Evolutionary conservation across 2,113 vertebrate species (phyloP).

Genomic region (Dipodomys stephensi): DNA sequence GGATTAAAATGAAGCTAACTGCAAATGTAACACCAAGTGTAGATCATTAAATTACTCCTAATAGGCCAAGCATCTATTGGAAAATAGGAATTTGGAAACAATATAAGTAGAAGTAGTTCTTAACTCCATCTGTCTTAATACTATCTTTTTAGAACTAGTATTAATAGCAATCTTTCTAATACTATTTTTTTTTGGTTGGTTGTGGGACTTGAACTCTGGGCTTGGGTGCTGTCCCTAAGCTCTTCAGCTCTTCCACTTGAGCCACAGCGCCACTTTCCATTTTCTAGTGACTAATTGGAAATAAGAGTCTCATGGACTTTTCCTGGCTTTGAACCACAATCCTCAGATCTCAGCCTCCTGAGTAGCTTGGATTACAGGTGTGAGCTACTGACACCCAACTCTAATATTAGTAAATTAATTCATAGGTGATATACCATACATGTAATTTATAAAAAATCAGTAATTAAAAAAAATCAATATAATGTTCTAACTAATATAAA

Average conservation of each 20-base stretch:
- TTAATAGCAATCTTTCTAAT: background rate
- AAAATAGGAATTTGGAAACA: constrained; percentile 6
- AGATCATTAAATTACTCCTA: constrained; percentile 1
- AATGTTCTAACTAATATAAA: background rate
- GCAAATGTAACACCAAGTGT: background rate
- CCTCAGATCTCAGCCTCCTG: no score
- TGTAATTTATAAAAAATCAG: background rate
- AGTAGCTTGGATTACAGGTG: no score
- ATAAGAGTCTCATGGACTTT: no score
- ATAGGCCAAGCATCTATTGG: background rate
- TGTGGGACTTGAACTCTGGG: no score
- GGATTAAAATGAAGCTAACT: background rate
- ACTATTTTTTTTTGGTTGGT: no score
- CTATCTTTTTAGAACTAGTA: background rate
- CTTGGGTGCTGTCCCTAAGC: no score
- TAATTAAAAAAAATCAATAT: background rate
- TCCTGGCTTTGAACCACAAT: no score
- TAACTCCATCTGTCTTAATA: background rate
- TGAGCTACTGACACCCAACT: background rate
- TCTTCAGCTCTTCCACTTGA: no score
- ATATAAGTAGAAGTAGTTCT: background rate
- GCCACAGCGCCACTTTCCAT: no score
- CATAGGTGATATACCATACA: background rate
- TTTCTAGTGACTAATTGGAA: background rate
- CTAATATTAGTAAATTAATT: constrained; percentile 3